These are phyloP conservation scores for Apis mellifera DNA, from an alignment of 1,140 invertebrate genomes.

Conservation along the genomic window Amel_HAv3.1 CM009943.2:5681501-5682000, in stretches of 20 bases:
- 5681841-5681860: background rate
- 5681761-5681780: slow-evolving; percentile 34
- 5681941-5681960: background rate
- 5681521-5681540: too few relatives aligned
- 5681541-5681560: too few relatives aligned
- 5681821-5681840: slow-evolving; percentile 31
- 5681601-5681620: background rate
- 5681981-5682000: background rate
- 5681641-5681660: background rate
- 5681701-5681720: background rate
- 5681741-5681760: slow-evolving; percentile 37
- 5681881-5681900: slow-evolving; percentile 17
- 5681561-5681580: background rate
- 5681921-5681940: slow-evolving; percentile 29
- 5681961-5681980: background rate
- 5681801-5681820: slow-evolving; percentile 46
- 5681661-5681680: background rate
- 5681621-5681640: background rate
- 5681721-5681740: too few relatives aligned
- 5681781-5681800: slow-evolving; percentile 31
- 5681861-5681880: slow-evolving; percentile 28
- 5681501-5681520: background rate
- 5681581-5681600: background rate
- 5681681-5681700: slow-evolving; percentile 16
- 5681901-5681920: background rate